These are phyloP conservation scores for Hylaeus anthracinus DNA, from an alignment of 1,140 invertebrate species.

Conservation along the genomic window DNA sequence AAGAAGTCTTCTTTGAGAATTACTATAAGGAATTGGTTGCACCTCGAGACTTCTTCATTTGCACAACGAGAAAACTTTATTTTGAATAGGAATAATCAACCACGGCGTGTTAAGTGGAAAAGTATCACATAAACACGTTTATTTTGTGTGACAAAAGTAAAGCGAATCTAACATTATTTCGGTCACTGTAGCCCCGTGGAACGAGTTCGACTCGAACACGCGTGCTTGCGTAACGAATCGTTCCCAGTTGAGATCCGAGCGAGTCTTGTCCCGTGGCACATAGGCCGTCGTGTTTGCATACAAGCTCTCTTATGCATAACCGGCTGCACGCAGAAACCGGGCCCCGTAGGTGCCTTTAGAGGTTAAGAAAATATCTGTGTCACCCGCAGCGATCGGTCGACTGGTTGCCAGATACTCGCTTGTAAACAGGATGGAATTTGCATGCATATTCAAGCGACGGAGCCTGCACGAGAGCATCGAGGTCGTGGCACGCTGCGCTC, in stretches of 20 bases:
- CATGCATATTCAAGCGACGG: conserved; percentile 70
- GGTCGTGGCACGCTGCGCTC: conserved; percentile 23
- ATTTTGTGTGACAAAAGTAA: no score
- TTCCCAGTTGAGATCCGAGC: conserved; percentile 21
- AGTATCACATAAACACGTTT: no score
- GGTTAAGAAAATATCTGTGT: conserved; percentile 72
- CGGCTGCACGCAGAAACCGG: conserved; percentile 5
- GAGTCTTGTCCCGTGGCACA: background rate
- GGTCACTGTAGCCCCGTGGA: background rate
- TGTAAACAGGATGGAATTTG: conserved; percentile 74
- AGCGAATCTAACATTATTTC: background rate
- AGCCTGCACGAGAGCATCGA: conserved; percentile 45
- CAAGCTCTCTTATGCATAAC: conserved; percentile 20
- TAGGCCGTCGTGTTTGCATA: background rate
- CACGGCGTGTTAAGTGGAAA: no score
- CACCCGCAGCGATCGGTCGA: conserved; percentile 58
- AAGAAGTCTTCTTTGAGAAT: no score
- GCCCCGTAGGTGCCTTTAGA: conserved; percentile 56
- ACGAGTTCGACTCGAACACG: conserved; percentile 16
- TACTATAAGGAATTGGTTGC: no score
- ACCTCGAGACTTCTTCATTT: no score
- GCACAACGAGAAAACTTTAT: no score
- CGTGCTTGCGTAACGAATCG: conserved; percentile 46
- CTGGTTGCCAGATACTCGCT: conserved; percentile 59
- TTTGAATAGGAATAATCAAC: no score